Evolutionary conservation across 2,113 vertebrate species (phyloP).

Genomic region (Spea multiplicata): DNA sequence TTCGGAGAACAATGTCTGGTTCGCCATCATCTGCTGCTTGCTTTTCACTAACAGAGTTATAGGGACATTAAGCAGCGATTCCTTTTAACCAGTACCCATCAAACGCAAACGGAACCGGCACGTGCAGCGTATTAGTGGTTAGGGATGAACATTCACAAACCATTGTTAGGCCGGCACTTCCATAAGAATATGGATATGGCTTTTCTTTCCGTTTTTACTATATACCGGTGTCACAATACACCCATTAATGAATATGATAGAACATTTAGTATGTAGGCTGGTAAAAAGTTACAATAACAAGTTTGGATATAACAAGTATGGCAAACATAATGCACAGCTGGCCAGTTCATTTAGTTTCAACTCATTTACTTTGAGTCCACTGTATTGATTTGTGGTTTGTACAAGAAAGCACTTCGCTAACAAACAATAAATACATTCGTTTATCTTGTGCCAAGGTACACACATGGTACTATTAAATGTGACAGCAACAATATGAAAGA

Average conservation of each 20-base stretch:
- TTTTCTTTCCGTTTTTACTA: neutral
- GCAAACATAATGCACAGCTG: no score
- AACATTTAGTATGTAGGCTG: no score
- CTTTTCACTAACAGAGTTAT: conserved; percentile 63
- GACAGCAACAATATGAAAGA: neutral
- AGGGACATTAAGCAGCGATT: conserved; percentile 7
- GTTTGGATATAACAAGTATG: no score
- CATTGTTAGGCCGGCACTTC: no score
- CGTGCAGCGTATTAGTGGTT: conserved; percentile 36
- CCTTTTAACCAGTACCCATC: neutral
- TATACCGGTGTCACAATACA: neutral
- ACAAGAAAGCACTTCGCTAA: neutral
- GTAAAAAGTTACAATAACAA: no score
- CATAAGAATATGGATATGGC: no score
- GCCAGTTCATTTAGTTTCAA: no score
- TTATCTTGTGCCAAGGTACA: neutral
- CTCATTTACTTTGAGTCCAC: no score
- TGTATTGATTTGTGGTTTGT: neutral
- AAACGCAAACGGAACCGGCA: neutral
- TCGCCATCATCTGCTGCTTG: conserved; percentile 54
- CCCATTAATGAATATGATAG: no score
- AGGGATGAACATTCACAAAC: neutral
- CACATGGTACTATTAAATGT: neutral
- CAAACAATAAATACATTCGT: neutral
- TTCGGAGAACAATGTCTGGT: conserved; percentile 79